Evolutionary conservation across 1,140 invertebrate species (phyloP), one percentile per base, ranked within the genome.

Genomic region (Apis laboriosa): DNA sequence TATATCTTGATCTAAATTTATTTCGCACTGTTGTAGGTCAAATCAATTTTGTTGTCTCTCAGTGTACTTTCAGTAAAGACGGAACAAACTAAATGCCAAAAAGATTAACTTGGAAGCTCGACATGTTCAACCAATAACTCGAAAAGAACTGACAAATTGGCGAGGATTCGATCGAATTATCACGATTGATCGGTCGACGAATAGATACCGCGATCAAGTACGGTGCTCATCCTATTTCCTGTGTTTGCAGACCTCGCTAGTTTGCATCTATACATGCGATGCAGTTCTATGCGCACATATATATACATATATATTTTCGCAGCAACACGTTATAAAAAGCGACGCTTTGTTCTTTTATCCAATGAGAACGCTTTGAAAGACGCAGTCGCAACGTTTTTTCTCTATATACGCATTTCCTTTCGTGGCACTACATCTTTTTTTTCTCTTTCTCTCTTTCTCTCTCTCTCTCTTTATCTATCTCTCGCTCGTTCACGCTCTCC

Each of bases 341-440:
- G 84, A 86, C 81, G 81, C 58, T 84, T 77, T 56, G 80, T 66
- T 77, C 60, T 43, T 43, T 70, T 77, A 53, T 11, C 56, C 74
- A 53, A 77, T 74, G 74, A 83, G 53, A 77, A 86, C 85, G 72
- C 72, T 80, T 80, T 87, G 77, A 86, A 86, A 87, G 86, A 86
- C 81, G 81, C 63, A 87, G 71, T 86, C 80, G 84, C 85, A 72
- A 76, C 80, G 73, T 86, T 86, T 55, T 17, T 56, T 17, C 55
- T 66, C 51, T 68, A 61, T 61, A 61, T 75, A 85, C 72, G 28
- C 71, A 72, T 72, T 83, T 72, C 53, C 63, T 17, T 63, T 72
- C 72, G 56, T 66, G 67, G n/a, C 55, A 58, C 49, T 80, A 76
- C 64, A 75, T 58, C 21, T 84, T 66, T 76, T 81, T 63, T 77